Base-by-base conservation (phyloP, 2,113 vertebrate genomes). In the Oreochromis aureus region DNA sequence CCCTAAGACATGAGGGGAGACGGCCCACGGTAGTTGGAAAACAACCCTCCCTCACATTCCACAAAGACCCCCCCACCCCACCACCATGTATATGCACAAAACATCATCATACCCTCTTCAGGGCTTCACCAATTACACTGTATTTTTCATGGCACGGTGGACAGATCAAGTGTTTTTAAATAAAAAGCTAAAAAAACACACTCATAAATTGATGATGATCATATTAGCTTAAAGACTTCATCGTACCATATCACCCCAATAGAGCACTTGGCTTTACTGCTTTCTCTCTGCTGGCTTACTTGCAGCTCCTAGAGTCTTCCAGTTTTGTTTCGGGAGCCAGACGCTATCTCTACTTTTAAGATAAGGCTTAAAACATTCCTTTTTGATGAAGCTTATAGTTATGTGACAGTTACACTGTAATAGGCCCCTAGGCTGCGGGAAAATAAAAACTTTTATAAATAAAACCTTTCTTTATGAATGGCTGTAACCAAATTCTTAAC, bases 1-100 rank as follows among this genome's bases (percentile, higher is more conserved):
- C 93, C 92, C 94, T 88, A 24, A 41, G 91, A 92, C 94, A 94
- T 83, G 87, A 87, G 84, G 89, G 63, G 83, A 89, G 88, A 48
- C 86, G 92, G 91, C 91, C 91, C 54, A 82, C 91, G 92, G 88
- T 95, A 95, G 96, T 96, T 96, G 96, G 95, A 94, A 96, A 96
- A 96, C 94, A 95, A 95, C 93, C 92, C 92, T 89, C 90, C 92
- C 46, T 61, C 85, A 69, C 85, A 80, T 91, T 92, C 91, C 81
- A 81, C 79, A 90, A 81, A 94, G 92, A 84, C 55, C 32, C 81
- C 41, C 32, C 30, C 76, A 4, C 36, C 34, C 32, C 6, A 34
- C 34, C 6, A 36, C 34, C 19, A 39, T 18, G 16, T 27, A 18
- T 24, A 34, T 32, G 51, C 30, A 80, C 80, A 34, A 22, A 32